phyloP scores from a whole-genome alignment of 2,797 vertebrate genomes.

The Varecia variegata region DNA sequence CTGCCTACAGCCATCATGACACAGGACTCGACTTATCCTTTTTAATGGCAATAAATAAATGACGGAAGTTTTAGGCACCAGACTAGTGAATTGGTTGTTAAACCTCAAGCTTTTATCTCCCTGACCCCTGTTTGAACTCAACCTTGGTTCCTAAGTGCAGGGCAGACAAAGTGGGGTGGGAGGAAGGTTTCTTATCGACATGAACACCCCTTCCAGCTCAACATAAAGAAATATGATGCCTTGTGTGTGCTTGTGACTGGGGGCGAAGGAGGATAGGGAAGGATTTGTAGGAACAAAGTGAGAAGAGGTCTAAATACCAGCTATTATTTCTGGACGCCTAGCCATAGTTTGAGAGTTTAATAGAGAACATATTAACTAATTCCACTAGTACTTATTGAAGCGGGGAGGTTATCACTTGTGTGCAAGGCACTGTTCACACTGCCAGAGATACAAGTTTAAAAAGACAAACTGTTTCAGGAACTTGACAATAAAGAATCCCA shows the following conservation, averaged over 20 bases:
- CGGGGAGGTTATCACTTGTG: background rate
- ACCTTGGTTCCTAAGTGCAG: slow-evolving; percentile 71
- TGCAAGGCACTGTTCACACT: background rate
- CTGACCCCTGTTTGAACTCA: slow-evolving; percentile 73
- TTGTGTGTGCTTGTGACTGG: background rate
- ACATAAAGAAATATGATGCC: slow-evolving; percentile 70
- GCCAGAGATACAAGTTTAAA: background rate
- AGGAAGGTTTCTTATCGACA: slow-evolving; percentile 68
- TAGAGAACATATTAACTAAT: slow-evolving; percentile 5
- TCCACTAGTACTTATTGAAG: background rate
- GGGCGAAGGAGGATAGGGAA: background rate
- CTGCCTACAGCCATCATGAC: slow-evolving; percentile 51
- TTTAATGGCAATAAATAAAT: slow-evolving; percentile 71
- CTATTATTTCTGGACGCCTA: slow-evolving; percentile 24
- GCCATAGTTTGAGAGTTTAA: background rate
- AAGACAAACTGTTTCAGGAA: background rate
- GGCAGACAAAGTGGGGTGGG: slow-evolving; percentile 65
- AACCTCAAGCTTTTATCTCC: slow-evolving; percentile 77
- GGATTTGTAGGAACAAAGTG: slow-evolving; percentile 48
- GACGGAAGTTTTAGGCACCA: slow-evolving; percentile 77
- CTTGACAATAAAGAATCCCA: background rate
- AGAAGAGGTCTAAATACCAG: slow-evolving; percentile 25
- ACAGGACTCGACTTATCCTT: slow-evolving; percentile 43
- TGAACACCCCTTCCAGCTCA: slow-evolving; percentile 58
- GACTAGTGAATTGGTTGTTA: slow-evolving; percentile 68